phyloP scores from a whole-genome alignment of 1,140 invertebrate genomes.

The Hyles euphorbiae region DNA sequence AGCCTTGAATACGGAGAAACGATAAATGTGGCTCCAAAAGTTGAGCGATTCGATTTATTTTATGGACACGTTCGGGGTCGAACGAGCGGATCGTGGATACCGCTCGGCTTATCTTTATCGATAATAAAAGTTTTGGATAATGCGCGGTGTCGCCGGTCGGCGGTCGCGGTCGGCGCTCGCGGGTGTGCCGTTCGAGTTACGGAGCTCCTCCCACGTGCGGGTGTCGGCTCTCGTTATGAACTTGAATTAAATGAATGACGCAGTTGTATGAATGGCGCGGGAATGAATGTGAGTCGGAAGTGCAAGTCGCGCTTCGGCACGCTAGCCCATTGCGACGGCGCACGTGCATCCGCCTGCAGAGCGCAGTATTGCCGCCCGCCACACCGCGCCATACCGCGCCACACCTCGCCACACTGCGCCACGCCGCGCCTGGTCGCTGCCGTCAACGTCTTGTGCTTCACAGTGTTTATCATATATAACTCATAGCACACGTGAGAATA shows the following conservation, averaged over 20 bases:
- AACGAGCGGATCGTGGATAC: slow-evolving; percentile 24
- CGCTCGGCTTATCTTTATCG: slow-evolving; percentile 46
- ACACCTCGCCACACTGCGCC: neutral
- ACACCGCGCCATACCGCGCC: neutral
- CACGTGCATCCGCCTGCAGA: slow-evolving; percentile 53
- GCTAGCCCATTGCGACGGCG: slow-evolving; percentile 42
- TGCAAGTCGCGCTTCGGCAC: slow-evolving; percentile 53
- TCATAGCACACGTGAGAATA: too few species aligned
- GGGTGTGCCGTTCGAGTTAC: slow-evolving; percentile 32
- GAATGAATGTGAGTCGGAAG: slow-evolving; percentile 67
- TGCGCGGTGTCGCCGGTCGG: slow-evolving; percentile 12
- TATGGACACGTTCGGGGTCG: slow-evolving; percentile 35
- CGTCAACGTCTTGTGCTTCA: too few species aligned
- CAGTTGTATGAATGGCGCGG: slow-evolving; percentile 68
- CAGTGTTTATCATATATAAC: too few species aligned
- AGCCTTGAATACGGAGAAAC: slow-evolving; percentile 53
- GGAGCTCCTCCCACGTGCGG: slow-evolving; percentile 51
- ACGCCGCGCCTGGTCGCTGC: neutral
- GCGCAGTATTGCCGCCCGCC: slow-evolving; percentile 9
- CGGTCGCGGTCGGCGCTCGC: slow-evolving; percentile 9
- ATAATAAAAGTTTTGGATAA: slow-evolving; percentile 45
- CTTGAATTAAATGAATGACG: slow-evolving; percentile 72
- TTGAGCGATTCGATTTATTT: slow-evolving; percentile 57
- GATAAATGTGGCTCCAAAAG: slow-evolving; percentile 40
- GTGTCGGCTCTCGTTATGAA: slow-evolving; percentile 56